Evolutionary conservation across 2,113 vertebrate genomes (phyloP), one percentile per base, ranked within the genome.

Genomic region (Melanerpes aurifrons): DNA sequence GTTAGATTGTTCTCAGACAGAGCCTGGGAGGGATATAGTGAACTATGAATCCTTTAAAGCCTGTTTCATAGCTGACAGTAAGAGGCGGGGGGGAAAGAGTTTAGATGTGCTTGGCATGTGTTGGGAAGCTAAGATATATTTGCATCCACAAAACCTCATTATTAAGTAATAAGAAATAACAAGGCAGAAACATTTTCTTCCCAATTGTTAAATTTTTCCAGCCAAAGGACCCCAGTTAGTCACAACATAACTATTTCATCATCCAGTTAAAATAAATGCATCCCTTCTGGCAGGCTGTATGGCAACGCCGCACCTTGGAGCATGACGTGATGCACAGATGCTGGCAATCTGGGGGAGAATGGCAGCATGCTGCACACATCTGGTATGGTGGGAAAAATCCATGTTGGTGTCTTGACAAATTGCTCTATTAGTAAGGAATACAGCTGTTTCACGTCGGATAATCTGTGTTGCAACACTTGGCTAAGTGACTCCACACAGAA

Each of bases 361-460:
- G 79, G 85, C 91, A 89, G 48, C 10, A 28, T 58, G 35, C 92
- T 82, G n/a, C 57, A 59, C 83, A 96, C 94, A 97, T 92, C 95
- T 97, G 97, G 50, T 73, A n/a, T 82, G 88, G 95, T 79, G 94
- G 94, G 95, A 86, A 95, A 96, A 94, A 90, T 72, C 80, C 81
- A 28, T 84, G 73, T 73, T 93, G 92, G 86, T 95, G 93, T 91
- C 95, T 94, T 96, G 97, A 96, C 95, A 84, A 91, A 96, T 89
- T 85, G 85, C 94, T 97, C 93, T 90, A 92, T 96, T 97, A 97
- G 91, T 92, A 96, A 97, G 57, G 90, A 96, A 95, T 94, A 97
- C 97, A 97, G 97, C 97, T 98, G 97, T 96, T 97, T 89, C 71
- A 31, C 61, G 25, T 92, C 37, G 40, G 81, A 73, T 94, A 89